Percentiles rank a stretch among this genome's conserved stretches.
Conservation (phyloP, 1,140 invertebrate species). For the Drosophila willistoni region DNA sequence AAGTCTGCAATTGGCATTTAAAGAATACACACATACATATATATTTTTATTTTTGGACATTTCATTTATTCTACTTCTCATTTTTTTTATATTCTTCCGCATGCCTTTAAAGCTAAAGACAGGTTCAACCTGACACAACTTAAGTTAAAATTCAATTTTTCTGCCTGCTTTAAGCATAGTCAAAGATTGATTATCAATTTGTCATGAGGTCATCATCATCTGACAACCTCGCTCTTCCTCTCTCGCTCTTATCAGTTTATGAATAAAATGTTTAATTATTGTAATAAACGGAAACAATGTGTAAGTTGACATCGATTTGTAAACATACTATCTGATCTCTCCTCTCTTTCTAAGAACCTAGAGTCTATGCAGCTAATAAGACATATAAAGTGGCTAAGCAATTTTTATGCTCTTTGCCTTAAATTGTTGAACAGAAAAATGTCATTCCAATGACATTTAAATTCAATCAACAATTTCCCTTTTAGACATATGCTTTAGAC, state of each 20-base stretch:
- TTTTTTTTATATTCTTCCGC: background rate
- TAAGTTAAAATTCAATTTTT: conserved; percentile 1
- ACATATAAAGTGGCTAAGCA: too few relatives aligned
- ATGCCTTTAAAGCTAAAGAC: background rate
- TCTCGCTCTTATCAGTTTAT: conserved; percentile 4
- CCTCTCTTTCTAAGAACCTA: too few relatives aligned
- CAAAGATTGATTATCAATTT: conserved; percentile 14
- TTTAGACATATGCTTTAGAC: too few relatives aligned
- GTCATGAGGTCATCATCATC: conserved; percentile 31
- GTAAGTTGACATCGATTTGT: background rate
- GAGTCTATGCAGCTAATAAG: too few relatives aligned
- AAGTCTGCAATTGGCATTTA: conserved; percentile 63
- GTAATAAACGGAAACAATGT: background rate
- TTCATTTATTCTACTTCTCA: background rate
- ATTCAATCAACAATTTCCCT: too few relatives aligned
- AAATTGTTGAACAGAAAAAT: too few relatives aligned
- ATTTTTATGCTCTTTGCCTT: too few relatives aligned
- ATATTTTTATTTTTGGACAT: conserved; percentile 5
- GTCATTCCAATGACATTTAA: too few relatives aligned
- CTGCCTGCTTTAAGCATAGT: conserved; percentile 23
- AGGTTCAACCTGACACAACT: background rate
- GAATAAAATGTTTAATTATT: conserved; percentile 12
- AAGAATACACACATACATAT: background rate
- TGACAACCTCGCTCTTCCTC: background rate
- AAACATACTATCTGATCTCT: too few relatives aligned